A percentile compares a stretch with the other conserved stretches of the same genome.
Conservation (phyloP, 2,797 vertebrate species). For the Aplochiton taeniatus region DNA sequence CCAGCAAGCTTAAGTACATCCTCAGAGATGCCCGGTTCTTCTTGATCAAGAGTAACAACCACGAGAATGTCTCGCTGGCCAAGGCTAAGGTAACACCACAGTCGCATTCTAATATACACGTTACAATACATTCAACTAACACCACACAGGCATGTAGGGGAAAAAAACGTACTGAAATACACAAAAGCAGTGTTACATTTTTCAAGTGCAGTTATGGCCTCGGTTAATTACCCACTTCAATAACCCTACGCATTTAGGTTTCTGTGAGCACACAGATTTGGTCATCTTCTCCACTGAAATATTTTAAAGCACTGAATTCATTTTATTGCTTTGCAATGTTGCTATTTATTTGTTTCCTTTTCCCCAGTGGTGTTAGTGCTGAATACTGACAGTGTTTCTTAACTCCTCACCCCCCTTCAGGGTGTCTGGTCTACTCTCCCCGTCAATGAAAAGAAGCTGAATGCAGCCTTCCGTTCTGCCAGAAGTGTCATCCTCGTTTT, state of each 20-base stretch:
- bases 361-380: not conserved
- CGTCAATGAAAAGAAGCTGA: constrained; percentile 98
- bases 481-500: constrained; percentile 96
- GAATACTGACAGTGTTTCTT: not conserved
- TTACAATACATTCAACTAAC: not conserved
- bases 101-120: not conserved
- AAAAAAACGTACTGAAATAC: not conserved
- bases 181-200: not conserved
- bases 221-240: not conserved
- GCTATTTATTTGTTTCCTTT: no score
- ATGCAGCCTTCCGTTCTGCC: constrained; percentile 89
- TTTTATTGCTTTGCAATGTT: not conserved
- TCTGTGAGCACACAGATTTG: no score
- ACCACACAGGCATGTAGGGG: not conserved
- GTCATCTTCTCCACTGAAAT: not conserved
- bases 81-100: constrained; percentile 89
- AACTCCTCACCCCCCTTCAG: constrained; percentile 57
- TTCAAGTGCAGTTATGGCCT: not conserved
- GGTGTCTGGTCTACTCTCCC: constrained; percentile 98
- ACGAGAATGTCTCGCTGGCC: constrained; percentile 96
- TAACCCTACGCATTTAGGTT: not conserved
- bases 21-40: constrained; percentile 95
- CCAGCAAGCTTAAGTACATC: constrained; percentile 93
- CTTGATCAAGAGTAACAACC: constrained; percentile 99
- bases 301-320: no score